Base-by-base conservation (phyloP, 2,797 vertebrate species). In the Protosalanx chinensis region DNA sequence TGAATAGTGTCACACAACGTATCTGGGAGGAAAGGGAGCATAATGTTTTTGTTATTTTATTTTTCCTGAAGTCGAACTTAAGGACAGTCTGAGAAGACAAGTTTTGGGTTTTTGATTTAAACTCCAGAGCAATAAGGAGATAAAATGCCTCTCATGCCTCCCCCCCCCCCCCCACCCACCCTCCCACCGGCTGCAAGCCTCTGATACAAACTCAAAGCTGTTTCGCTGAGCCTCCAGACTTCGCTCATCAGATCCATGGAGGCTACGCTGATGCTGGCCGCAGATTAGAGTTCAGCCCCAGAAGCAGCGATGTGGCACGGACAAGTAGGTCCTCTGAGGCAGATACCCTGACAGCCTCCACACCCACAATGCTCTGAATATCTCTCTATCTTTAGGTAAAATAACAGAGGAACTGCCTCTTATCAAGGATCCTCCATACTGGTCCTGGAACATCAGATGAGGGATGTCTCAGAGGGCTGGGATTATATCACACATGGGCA, bases 281-380 rank as follows among this genome's bases (percentile, higher is more conserved):
- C 76, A 81, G 83, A 83, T 83, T 80, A 72, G 33, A 27, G 53
- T 76, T 82, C 74, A 70, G 74, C 69, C 66, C 56, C 74, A 68
- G 51, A 68, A 64, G 60, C 71, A 72, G 41, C 3, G 51, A 12
- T 4, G 53, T 23, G 8, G 67, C 53, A 57, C 32, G 10, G 51
- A 32, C 66, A 75, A 76, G 77, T 81, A 82, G 80, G 77, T 82
- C 79, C 79, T 78, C 80, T 78, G 79, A 84, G 80, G 78, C 81
- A 76, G 80, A 77, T 67, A 15, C 66, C 64, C 64, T 27, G 41
- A 15, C 23, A 27, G 23, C 13, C 68, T 27, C 6, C 71, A 78
- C 79, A 79, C 79, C 79, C 79, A 80, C 81, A 79, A 46, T 46
- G 41, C 78, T 77, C 82, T 73, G 80, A 74, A 77, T 68, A 75